Evolutionary conservation across 2,888 invertebrate genomes (phyloP), one percentile per base, ranked within the genome.

Genomic region (Tetranychus truncatus): DNA sequence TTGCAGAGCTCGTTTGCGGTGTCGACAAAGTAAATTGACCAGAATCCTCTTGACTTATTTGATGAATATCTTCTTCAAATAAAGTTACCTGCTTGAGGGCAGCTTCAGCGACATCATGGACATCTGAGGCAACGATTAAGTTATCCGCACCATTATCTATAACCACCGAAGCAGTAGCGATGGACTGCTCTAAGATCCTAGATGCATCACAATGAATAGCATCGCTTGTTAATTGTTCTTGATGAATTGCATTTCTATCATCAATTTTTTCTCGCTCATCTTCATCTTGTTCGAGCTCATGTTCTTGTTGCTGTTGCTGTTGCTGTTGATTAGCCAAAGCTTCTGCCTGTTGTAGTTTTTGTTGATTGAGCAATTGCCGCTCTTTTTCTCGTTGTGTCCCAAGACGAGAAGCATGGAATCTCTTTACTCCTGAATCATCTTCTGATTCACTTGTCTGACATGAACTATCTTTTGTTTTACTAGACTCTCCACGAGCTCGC

Each of bases 141-240:
- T 44, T 45, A n/a, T 8, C 65, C 46, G 44, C 73, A 20, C 46
- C 44, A 46, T 73, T 46, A 21, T 8, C 8, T 46, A 20, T 18
- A 2, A 24, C 73, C 15, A 73, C 73, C 44, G n/a, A 45, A 65
- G 76, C 72, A 5, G 76, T 76, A 44, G 76, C 77, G 74, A 76
- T 76, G 9, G 76, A 76, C 45, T 76, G 76, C 44, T 76, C 76
- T 66, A 76, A 74, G 4, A 76, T 66, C 66, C 76, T 75, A n/a
- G 75, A 76, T 18, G 76, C 75, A 66, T 76, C 76, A 34, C 34
- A 34, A 34, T 34, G 34, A 34, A 34, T 34, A 34, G 34, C 34
- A 34, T 34, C 34, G 34, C 34, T 34, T 34, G 34, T 34, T 34
- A 34, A 34, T 34, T 34, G 34, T 34, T 34, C 34, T 34, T 34